Base-by-base conservation (phyloP, 2,888 invertebrate genomes). In the Empis stercorea region DNA sequence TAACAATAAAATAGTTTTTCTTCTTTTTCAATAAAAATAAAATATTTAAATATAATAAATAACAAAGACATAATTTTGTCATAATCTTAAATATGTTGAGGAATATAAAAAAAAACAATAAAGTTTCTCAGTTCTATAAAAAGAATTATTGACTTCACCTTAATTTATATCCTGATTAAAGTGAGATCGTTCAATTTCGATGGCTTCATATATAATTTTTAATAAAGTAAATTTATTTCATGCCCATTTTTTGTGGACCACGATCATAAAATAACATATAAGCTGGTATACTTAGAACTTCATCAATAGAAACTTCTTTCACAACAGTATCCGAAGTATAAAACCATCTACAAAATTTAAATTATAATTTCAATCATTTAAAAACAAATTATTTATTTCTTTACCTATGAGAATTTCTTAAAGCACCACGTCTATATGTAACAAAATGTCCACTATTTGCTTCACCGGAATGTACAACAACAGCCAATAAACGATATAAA, bases 361-460 rank as follows among this genome's bases (percentile, higher is more conserved):
- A 34, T 34, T 34, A 34, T n/a, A 34, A 13, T 6, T n/a, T n/a
- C 34, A 34, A 34, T 34, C 20, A 20, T 20, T 20, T 27, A 4
- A 9, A 27, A 14, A 7, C 27, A 13, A 47, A 30, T 36, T 9
- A 1, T 16, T n/a, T 20, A 36, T 42, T n/a, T 11, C 20, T 48
- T 54, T 54, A 68, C 70, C 66, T 62, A 51, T 70, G 70, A 10
- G 66, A 64, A 54, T 66, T 70, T 15, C 70, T 54, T 20, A 70
- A 54, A 36, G 68, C 66, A 10, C 87, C 87, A 14, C 91, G 76
- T 50, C 95, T 75, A 68, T 92, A 95, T 41, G 94, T 93, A 51
- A 94, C 84, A 73, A 94, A 96, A 75, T 96, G 96, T 2, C 96
- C 96, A 42, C 87, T 84, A 63, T 85, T 80, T 10, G 87, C 87